Percentiles rank a stretch among this genome's conserved stretches.
These are phyloP conservation scores for Apolygus lucorum DNA, from an alignment of 1,140 invertebrate species.

Conservation along the genomic window DNA sequence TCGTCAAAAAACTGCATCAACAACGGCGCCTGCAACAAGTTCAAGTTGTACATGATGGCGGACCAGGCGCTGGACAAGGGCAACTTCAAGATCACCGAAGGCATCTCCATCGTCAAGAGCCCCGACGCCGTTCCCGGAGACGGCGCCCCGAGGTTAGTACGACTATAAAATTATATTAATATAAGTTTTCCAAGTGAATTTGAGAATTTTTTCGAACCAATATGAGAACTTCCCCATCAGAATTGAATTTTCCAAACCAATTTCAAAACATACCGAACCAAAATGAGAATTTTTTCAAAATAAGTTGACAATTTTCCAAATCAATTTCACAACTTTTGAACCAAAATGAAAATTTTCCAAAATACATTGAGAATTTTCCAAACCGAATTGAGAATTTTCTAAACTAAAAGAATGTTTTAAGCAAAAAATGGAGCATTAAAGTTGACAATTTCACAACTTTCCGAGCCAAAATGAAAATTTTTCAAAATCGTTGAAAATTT, in stretches of 20 bases:
- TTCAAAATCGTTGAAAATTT: too few relatives aligned
- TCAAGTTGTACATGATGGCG: conserved; percentile 72
- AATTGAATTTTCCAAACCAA: background rate
- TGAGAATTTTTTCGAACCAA: background rate
- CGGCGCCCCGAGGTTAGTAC: conserved; percentile 49
- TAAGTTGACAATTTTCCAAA: too few relatives aligned
- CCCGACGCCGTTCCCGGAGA: conserved; percentile 48
- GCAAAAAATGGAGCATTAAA: too few relatives aligned
- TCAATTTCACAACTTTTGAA: too few relatives aligned
- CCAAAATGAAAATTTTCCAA: too few relatives aligned
- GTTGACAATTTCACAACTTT: too few relatives aligned
- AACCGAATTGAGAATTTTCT: too few relatives aligned
- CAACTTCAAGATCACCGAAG: conserved; percentile 63
- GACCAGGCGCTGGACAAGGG: conserved; percentile 72
- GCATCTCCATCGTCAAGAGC: conserved; percentile 69
- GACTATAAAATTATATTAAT: too few relatives aligned
- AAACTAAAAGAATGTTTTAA: too few relatives aligned
- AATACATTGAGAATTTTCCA: too few relatives aligned
- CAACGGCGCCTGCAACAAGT: conserved; percentile 74
- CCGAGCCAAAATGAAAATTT: too few relatives aligned
- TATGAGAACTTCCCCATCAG: background rate
- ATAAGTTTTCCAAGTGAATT: background rate
- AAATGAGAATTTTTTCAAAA: background rate
- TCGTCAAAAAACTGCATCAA: conserved; percentile 65
- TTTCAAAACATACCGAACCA: background rate